Evolutionary conservation across 1,140 invertebrate species (phyloP), one percentile per base, ranked within the genome.

Genomic region (Drosophila melanica): DNA sequence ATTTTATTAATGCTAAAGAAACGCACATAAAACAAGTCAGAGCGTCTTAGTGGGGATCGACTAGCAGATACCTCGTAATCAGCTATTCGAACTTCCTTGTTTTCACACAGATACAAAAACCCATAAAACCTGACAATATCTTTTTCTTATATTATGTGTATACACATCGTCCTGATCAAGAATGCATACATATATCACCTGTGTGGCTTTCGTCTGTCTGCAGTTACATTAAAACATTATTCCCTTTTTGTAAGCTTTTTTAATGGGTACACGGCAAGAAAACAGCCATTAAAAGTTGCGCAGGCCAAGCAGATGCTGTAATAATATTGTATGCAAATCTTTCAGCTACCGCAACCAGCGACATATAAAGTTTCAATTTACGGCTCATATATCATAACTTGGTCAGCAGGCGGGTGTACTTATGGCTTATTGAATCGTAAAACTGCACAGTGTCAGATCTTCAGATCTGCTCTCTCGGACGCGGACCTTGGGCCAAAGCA

Each of bases 341-440:
- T 71, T 75, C 42, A 47, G 71, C 76, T 75, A 63, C 71, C 62
- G 58, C 65, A 53, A 44, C 64, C 64, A n/a, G 41, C 30, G 54
- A 39, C 66, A 87, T 86, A 86, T 86, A 82, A 86, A 87, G 79
- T 87, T 89, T 87, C 82, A 89, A 87, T 87, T 87, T 87, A 87
- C 82, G 82, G 73, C 62, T 87, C 84, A 87, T 87, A 89, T 87
- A 87, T 87, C 84, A 87, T 89, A 89, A 79, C 59, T 79, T 77
- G 77, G 67, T 35, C 79, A 75, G 60, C 64, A 33, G 47, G 48
- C 63, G 63, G 54, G 48, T 39, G 60, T 71, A 70, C 71, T 51
- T 74, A 54, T 58, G 78, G 75, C 84, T 79, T 87, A 87, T 82
- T 87, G 79, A 79, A 70, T 87, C 82, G 84, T 87, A 73, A 87